phyloP scores from a whole-genome alignment of 1,140 invertebrate species.

The Chironomus tepperi region DNA sequence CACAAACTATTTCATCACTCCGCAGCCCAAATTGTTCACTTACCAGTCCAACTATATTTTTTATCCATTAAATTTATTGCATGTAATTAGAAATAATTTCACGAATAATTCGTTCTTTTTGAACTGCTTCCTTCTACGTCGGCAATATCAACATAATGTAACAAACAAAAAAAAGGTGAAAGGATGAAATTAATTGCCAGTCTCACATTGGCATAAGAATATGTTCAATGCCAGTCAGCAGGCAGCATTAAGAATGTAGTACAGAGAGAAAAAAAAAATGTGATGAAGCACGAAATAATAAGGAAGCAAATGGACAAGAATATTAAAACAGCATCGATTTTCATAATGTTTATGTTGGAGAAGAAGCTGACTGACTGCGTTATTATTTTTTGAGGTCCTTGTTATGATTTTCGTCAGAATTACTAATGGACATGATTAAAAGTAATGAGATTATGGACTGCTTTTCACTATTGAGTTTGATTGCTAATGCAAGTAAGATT shows the following conservation, averaged over 20 bases:
- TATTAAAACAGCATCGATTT: constrained; percentile 2
- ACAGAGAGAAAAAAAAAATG: not conserved
- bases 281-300: not conserved
- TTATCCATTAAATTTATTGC: too few species aligned
- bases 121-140: too few species aligned
- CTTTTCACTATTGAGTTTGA: too few species aligned
- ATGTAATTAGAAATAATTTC: too few species aligned
- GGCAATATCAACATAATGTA: too few species aligned
- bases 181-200: not conserved
- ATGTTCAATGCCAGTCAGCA: too few species aligned
- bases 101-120: too few species aligned
- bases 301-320: not conserved
- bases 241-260: too few species aligned
- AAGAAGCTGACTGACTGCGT: not conserved
- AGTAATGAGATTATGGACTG: not conserved
- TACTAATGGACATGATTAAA: not conserved
- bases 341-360: not conserved
- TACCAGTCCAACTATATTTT: too few species aligned
- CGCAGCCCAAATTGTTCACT: too few species aligned
- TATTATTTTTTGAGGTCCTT: not conserved
- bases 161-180: not conserved
- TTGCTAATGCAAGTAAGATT: too few species aligned
- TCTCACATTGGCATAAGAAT: not conserved
- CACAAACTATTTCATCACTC: too few species aligned
- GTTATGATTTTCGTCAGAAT: not conserved